These are phyloP conservation scores for Cotesia vestalis DNA, from an alignment of 1,140 invertebrate species.

Conservation along the genomic window DNA sequence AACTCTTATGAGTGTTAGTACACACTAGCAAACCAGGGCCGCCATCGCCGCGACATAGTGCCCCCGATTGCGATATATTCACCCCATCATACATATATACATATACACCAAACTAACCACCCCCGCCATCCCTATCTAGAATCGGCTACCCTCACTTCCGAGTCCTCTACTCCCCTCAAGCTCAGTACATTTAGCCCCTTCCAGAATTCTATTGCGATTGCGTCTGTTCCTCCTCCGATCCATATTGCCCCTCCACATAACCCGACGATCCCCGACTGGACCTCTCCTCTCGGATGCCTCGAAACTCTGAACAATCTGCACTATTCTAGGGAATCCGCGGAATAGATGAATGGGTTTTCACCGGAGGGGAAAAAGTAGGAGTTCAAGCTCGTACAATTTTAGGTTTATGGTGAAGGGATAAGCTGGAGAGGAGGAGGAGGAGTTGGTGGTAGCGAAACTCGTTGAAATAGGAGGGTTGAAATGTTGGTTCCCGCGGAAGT, in stretches of 20 bases:
- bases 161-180: too few species aligned
- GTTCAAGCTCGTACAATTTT: too few species aligned
- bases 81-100: conserved; percentile 35
- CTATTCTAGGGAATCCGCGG: not conserved
- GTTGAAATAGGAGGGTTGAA: conserved; percentile 11
- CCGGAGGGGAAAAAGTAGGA: too few species aligned
- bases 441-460: not conserved
- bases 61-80: conserved; percentile 57
- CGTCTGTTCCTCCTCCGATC: conserved; percentile 17
- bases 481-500: not conserved
- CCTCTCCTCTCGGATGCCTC: conserved; percentile 35
- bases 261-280: conserved; percentile 33
- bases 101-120: conserved; percentile 8
- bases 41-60: conserved; percentile 56
- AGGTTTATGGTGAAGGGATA: not conserved
- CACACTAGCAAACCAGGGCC: conserved; percentile 24
- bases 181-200: too few species aligned
- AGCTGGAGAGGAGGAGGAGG: not conserved
- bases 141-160: conserved; percentile 7
- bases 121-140: conserved; percentile 35
- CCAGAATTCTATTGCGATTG: too few species aligned
- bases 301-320: conserved; percentile 11
- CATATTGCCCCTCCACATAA: conserved; percentile 32
- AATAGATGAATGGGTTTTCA: conserved; percentile 26
- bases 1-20: not conserved